Base-by-base conservation (phyloP, 2,113 vertebrate species). In the Prunella himalayana region DNA sequence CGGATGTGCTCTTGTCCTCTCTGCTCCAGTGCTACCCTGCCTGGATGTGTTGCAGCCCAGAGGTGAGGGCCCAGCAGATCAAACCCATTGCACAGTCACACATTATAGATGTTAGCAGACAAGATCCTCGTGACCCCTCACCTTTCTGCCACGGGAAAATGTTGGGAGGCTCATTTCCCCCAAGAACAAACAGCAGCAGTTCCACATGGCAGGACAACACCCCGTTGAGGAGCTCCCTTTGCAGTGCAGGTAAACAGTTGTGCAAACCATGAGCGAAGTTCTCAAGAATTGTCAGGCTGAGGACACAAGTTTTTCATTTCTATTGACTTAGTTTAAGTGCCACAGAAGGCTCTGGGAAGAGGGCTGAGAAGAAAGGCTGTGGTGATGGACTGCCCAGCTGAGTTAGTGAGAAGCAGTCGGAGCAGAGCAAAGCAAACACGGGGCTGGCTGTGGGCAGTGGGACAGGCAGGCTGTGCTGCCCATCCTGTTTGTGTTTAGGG, bases 71-170 rank as follows among this genome's bases (percentile, higher is more conserved):
- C 61, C 41, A 63, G 95, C 89, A 85, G 59, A 72, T 41, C 88
- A 13, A 94, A 96, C 72, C 10, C 11, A 90, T 69, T 82, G 86
- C 90, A 87, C 84, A 22, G 79, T 68, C 73, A 51, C 15, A 1
- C 12, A 61, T 76, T 64, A 60, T 4, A 86, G 86, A 59, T 92
- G 82, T 88, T 72, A 90, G 73, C 0, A 42, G 87, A 92, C 88
- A 95, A 95, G 95, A 33, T 44, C 79, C 83, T 78, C 0, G 0
- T 94, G 95, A 95, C 96, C 95, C 56, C 80, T 92, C 86, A 78
- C 89, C 88, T 86, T 81, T 93, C 59, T 59, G 84, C 95, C 95
- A 84, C 76, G 94, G 95, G 93, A 95, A 94, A 95, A 91, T 54
- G 47, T 14, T 22, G 63, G 45, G 78, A 82, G 33, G 17, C 41